Percentiles rank a stretch among this genome's conserved stretches.
Evolutionary conservation across 2,113 vertebrate species (phyloP).

Genomic region (Tympanuchus pallidicinctus): DNA sequence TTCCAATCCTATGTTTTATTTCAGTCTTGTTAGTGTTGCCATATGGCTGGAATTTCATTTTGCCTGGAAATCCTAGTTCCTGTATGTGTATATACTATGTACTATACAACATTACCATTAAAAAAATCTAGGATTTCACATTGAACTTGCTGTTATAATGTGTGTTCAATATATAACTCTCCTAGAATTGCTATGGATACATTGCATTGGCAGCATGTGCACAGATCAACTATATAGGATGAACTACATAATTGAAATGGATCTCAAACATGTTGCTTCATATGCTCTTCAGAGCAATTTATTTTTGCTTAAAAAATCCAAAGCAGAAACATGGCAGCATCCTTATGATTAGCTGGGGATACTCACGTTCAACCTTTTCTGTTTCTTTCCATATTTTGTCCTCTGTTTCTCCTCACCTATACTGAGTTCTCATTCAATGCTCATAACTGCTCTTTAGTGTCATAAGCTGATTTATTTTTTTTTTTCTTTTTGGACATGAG

Average conservation of each 20-base stretch:
- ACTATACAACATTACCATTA: not conserved
- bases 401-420: not conserved
- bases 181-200: not conserved
- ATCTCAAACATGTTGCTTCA: accelerated
- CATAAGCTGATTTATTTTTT: not conserved
- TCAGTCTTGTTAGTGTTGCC: not conserved
- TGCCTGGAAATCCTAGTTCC: not conserved
- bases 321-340: not conserved
- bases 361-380: not conserved
- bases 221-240: not conserved
- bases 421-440: not conserved
- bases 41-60: not conserved
- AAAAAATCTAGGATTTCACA: not conserved
- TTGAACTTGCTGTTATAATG: not conserved
- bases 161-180: not conserved
- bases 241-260: not conserved
- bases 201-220: not conserved
- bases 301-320: not conserved
- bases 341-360: not conserved
- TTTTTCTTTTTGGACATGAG: not conserved
- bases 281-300: not conserved
- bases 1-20: not conserved
- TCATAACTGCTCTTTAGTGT: not conserved
- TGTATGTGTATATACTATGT: not conserved
- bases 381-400: not conserved